These are phyloP conservation scores for Mimas tiliae DNA, from an alignment of 2,888 invertebrate genomes.

Conservation along the genomic window DNA sequence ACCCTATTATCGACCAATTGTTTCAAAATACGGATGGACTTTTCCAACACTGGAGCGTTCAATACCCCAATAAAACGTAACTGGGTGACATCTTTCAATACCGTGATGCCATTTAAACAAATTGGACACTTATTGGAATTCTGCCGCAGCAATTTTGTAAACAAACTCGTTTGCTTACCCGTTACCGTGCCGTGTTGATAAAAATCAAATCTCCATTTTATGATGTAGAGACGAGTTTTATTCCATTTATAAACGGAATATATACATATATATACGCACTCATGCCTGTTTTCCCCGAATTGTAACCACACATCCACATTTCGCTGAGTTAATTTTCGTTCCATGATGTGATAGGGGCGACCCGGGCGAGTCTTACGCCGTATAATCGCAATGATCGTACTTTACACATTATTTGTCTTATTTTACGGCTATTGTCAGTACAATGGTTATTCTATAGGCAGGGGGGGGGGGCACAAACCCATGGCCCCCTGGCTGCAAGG, in stretches of 20 bases:
- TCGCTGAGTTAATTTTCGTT: too few species aligned
- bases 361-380: too few species aligned
- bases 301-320: too few species aligned
- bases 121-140: slow-evolving; percentile 39
- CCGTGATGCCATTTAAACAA: slow-evolving; percentile 37
- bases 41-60: not conserved
- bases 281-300: too few species aligned
- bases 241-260: not conserved
- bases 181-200: not conserved
- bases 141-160: slow-evolving; percentile 14
- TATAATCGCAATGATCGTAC: too few species aligned
- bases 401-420: too few species aligned
- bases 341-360: too few species aligned
- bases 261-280: too few species aligned
- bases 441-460: too few species aligned
- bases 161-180: slow-evolving; percentile 9
- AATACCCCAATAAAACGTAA: slow-evolving; percentile 26
- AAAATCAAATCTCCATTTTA: slow-evolving; percentile 8
- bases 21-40: not conserved
- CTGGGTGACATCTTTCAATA: slow-evolving; percentile 25
- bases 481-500: too few species aligned
- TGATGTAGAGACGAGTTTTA: not conserved
- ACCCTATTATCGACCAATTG: not conserved
- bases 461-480: too few species aligned
- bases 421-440: too few species aligned